Percentiles rank a stretch among this genome's conserved stretches.
phyloP scores from a whole-genome alignment of 2,888 invertebrate genomes.

The Philaethria dido region DNA sequence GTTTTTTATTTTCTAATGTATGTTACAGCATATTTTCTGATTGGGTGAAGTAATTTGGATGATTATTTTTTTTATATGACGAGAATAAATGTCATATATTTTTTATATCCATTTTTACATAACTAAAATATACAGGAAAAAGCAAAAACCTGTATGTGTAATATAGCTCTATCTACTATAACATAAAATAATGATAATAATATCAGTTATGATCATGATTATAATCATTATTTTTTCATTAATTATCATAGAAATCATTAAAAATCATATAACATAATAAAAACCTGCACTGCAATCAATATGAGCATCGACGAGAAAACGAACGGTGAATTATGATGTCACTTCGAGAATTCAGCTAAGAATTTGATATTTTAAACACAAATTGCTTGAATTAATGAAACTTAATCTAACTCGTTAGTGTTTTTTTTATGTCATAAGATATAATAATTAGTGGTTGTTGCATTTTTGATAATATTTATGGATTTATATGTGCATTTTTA shows the following conservation, averaged over 20 bases:
- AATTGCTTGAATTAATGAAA: conserved; percentile 12
- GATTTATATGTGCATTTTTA: background rate
- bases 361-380: conserved; percentile 6
- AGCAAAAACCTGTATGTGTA: no score
- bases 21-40: no score
- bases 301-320: background rate
- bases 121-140: no score
- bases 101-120: no score
- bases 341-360: background rate
- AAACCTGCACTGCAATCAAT: conserved; percentile 1
- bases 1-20: no score
- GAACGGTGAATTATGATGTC: conserved; percentile 20
- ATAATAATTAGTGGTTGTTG: background rate
- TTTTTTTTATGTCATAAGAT: background rate
- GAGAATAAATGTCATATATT: no score
- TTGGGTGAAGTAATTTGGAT: no score
- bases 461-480: background rate
- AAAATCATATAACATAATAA: background rate
- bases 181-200: no score
- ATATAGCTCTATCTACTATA: no score
- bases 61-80: no score
- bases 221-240: background rate
- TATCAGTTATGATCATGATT: no score
- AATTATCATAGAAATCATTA: background rate
- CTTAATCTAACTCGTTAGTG: conserved; percentile 6